Conservation (phyloP, 92 coral and sea anemone genomes). For the Parazoanthus atlanticus region DNA sequence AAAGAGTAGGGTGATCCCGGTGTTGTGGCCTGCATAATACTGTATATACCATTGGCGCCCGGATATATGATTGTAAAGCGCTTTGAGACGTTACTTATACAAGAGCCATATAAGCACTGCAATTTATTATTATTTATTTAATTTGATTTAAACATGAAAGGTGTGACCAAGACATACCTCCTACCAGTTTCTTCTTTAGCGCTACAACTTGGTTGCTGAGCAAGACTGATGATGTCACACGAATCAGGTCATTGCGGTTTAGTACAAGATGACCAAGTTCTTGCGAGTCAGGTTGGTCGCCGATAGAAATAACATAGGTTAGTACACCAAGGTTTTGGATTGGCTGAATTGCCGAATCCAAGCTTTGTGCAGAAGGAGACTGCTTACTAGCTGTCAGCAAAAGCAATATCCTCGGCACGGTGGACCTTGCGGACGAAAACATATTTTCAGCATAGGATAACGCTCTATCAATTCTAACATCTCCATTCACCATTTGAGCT, state of each 20-base stretch:
- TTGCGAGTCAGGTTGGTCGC: slow-evolving; percentile 51
- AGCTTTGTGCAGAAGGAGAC: slow-evolving; percentile 49
- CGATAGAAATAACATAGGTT: slow-evolving; percentile 68
- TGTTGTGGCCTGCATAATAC: no score
- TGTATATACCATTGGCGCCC: no score
- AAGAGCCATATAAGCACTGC: no score
- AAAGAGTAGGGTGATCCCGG: no score
- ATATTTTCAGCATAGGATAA: slow-evolving; percentile 55
- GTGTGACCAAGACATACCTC: slow-evolving; percentile 7
- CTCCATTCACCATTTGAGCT: slow-evolving; percentile 38
- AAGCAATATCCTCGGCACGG: slow-evolving; percentile 68
- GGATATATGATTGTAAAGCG: no score
- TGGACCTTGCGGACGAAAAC: slow-evolving; percentile 54
- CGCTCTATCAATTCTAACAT: slow-evolving; percentile 58
- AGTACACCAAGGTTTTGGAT: slow-evolving; percentile 67
- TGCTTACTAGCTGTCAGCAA: slow-evolving; percentile 63
- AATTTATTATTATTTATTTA: no score
- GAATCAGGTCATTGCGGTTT: slow-evolving; percentile 18
- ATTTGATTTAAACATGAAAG: no score
- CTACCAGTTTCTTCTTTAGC: background rate
- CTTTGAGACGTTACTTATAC: no score
- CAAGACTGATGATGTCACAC: slow-evolving; percentile 19
- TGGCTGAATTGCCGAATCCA: slow-evolving; percentile 64
- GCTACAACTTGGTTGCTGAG: background rate
- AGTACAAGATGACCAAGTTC: slow-evolving; percentile 15